Percentiles rank a stretch among this genome's conserved stretches.
Evolutionary conservation across 2,113 vertebrate species (phyloP).

Genomic region (Eublepharis macularius): DNA sequence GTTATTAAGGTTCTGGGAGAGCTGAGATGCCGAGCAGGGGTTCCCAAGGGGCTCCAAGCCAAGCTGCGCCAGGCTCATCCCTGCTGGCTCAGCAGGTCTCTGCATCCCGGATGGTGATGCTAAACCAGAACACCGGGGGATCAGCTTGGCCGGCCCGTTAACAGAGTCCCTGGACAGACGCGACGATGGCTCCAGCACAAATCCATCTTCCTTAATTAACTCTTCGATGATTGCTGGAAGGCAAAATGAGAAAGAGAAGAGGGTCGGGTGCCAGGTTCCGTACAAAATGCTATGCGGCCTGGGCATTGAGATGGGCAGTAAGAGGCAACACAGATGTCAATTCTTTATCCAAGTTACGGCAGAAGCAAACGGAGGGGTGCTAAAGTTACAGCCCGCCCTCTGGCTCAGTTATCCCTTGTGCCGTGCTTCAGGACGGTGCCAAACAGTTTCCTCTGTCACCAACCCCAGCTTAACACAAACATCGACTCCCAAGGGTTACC

Average conservation of each 20-base stretch:
- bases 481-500: too few species aligned
- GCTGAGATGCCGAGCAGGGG: not conserved
- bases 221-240: conserved; percentile 80
- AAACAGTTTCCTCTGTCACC: too few species aligned
- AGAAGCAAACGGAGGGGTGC: too few species aligned
- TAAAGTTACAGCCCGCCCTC: too few species aligned
- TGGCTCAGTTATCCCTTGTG: too few species aligned
- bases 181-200: conserved; percentile 9
- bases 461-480: too few species aligned
- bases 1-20: conserved; percentile 24
- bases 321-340: too few species aligned
- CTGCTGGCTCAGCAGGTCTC: not conserved
- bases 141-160: conserved; percentile 50
- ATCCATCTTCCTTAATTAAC: conserved; percentile 68
- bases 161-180: accelerated
- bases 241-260: not conserved
- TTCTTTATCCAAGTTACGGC: too few species aligned
- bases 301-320: too few species aligned
- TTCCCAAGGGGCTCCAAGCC: accelerated
- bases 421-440: too few species aligned
- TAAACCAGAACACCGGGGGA: conserved; percentile 67
- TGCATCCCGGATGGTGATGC: accelerated
- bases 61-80: accelerated
- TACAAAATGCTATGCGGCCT: not conserved
- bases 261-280: not conserved